A percentile compares a stretch with the other conserved stretches of the same genome.
phyloP scores from a whole-genome alignment of 2,113 vertebrate genomes.

The Apteryx owenii region DNA sequence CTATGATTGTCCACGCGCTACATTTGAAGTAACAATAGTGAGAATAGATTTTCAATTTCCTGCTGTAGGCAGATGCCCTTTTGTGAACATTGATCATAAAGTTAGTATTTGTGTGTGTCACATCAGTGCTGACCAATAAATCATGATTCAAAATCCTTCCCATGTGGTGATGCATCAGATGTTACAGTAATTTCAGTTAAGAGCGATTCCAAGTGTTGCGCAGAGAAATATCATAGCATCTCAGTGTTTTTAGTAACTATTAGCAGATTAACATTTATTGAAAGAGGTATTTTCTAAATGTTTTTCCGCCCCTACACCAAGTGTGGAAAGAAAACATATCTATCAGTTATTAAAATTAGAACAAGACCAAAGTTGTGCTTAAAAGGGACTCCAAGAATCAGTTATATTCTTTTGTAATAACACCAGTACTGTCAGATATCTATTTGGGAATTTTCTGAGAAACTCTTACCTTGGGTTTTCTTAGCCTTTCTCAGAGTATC shows the following conservation, averaged over 20 bases:
- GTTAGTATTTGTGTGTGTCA: not conserved
- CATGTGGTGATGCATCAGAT: not conserved
- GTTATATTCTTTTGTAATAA: not conserved
- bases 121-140: not conserved
- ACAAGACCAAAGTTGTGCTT: not conserved
- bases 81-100: not conserved
- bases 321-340: not conserved
- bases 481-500: not conserved
- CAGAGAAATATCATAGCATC: not conserved
- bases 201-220: not conserved
- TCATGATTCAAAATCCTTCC: not conserved
- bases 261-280: not conserved
- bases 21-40: not conserved
- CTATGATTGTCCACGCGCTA: not conserved
- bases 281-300: not conserved
- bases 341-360: not conserved
- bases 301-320: not conserved
- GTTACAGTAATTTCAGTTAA: not conserved
- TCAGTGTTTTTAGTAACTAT: not conserved
- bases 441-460: not conserved
- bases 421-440: not conserved
- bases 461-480: not conserved
- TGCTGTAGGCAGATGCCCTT: not conserved
- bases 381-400: not conserved
- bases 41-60: not conserved